Evolutionary conservation across 2,888 invertebrate genomes (phyloP), one percentile per base, ranked within the genome.

Genomic region (Tetragonula carbonaria): DNA sequence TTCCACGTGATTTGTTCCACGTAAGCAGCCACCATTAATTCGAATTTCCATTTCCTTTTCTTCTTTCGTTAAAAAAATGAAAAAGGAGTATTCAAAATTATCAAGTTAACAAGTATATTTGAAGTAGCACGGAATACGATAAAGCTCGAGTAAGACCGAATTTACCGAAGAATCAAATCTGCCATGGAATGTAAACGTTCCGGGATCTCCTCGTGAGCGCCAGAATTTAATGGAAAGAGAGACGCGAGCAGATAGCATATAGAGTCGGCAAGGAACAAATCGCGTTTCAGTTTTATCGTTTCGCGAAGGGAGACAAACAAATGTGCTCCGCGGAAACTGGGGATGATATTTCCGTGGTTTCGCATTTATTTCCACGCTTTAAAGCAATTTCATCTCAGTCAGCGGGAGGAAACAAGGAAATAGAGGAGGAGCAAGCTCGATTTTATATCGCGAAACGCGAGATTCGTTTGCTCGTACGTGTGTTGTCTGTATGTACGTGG

Each of bases 371-470:
- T 16, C 21, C 21, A 2, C 73, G 0, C 62, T 50, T 50, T 2
- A 18, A 28, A 50, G 28, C 50, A 62, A 50, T 50, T 33, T 14
- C 28, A 33, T 33, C 6, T 1, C 45, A 2, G 8, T 14, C 13
- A 18, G 8, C 0, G 16, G 6, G 45, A 6, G 8, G 28, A 73
- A 38, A 45, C 28, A 33, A 23, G 28, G 51, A 28, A 33, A 51
- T 8, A 33, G 33, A 33, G 11, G 4, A 51, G 51, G 51, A 33
- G 16, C 2, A 51, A 63, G 51, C 63, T 53, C 63, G 53, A 72
- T 77, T 38, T 65, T 53, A n/a, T 14, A 38, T 8, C 71, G 51
- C 53, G 53, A 77, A 77, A 51, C 51, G 23, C 50, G 45, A 28
- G 28, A 33, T 50, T 51, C 45, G 50, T 59, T 59, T 50, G 16